Base-by-base conservation (phyloP, 1,140 invertebrate species). In the Leptinotarsa undecemlineata region DNA sequence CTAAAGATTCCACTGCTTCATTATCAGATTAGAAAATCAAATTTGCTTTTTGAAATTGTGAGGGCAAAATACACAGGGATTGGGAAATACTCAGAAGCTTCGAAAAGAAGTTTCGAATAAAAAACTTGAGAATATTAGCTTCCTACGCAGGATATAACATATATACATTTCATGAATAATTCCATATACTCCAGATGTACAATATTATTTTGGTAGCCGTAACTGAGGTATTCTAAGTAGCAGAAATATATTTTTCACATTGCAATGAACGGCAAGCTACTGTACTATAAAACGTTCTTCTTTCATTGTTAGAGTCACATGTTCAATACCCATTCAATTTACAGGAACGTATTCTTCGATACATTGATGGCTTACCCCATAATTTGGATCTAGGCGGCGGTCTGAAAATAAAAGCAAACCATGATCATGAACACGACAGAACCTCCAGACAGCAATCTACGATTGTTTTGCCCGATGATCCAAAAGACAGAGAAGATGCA, bases 401-500 rank as follows among this genome's bases (percentile, higher is more conserved):
- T 48, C 87, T 94, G 73, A 90, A 89, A 66, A 87, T 95, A 71
- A 88, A 94, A 11, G 89, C 87, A 86, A 76, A 68, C 69, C 76
- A 76, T 70, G 57, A 62, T 26, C 4, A 84, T 84, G 71, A 83
- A 83, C 48, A 77, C 69, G 78, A 86, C 83, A 71, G 89, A 87
- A n/a, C 86, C 87, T 74, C 86, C 87, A 42, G 33, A 42, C 33
- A 42, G 33, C 33, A 42, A 42, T 3, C 82, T 86, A 61, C 84
- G 83, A 74, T 85, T 84, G 75, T 84, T 20, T 84, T 94, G 69
- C 90, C 93, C 23, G 87, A 89, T 14, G 91, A 94, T 79, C 86
- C 88, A 19, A 89, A 90, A 78, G 91, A 91, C 17, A 89, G 92
- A 74, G 93, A 95, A 85, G 87, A 90, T n/a, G 90, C 91, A 69